phyloP scores from a whole-genome alignment of 2,797 vertebrate genomes.

The Melanotaenia nigrans region DNA sequence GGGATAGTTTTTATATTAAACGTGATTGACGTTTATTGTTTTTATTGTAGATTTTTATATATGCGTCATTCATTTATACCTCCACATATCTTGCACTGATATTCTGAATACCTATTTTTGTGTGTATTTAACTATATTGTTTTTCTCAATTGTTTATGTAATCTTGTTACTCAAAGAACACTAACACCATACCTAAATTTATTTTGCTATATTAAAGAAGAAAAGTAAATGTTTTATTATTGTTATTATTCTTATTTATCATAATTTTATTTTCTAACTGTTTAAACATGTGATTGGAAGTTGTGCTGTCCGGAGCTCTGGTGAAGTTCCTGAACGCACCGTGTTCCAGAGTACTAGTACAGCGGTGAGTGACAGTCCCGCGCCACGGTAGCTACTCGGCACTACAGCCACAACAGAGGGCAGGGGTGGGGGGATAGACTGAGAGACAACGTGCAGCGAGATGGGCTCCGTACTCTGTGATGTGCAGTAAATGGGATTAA shows the following conservation, averaged over 20 bases:
- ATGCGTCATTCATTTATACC: neutral
- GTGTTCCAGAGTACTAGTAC: constrained; percentile 52
- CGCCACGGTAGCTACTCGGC: constrained; percentile 71
- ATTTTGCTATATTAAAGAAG: too few species aligned
- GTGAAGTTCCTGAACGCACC: constrained; percentile 55
- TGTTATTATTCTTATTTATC: too few species aligned
- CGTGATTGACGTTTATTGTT: neutral
- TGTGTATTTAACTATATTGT: neutral
- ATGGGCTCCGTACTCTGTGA: constrained; percentile 35
- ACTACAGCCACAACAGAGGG: constrained; percentile 45
- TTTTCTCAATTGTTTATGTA: neutral
- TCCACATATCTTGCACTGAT: neutral
- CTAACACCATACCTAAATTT: neutral
- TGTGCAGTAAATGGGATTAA: constrained; percentile 67
- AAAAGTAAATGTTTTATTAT: too few species aligned
- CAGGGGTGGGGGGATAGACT: constrained; percentile 30
- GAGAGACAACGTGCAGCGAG: constrained; percentile 29
- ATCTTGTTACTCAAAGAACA: neutral
- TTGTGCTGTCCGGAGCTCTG: constrained; percentile 40
- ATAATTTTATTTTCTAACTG: too few species aligned
- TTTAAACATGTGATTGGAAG: too few species aligned
- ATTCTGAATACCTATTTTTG: neutral
- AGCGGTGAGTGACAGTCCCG: constrained; percentile 75
- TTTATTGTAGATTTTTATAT: neutral
- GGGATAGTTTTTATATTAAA: neutral